These are phyloP conservation scores for Takifugu ocellatus DNA, from an alignment of 2,797 vertebrate genomes.

Conservation along the genomic window DNA sequence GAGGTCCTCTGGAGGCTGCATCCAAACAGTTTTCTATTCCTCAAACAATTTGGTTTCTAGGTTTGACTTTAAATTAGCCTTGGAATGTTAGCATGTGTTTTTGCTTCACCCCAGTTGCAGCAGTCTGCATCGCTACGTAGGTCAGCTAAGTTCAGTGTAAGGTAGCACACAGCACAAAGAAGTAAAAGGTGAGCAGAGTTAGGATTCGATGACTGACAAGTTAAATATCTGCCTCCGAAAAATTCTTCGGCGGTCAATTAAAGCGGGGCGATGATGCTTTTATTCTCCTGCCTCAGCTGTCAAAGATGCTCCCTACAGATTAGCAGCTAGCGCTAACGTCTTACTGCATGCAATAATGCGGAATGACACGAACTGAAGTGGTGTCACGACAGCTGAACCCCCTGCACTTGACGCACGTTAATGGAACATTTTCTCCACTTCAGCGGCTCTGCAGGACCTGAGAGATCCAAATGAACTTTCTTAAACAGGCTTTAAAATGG, in stretches of 20 bases:
- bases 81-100: neutral
- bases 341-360: constrained; percentile 4
- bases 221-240: constrained; percentile 6
- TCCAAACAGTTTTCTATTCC: too few species aligned
- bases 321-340: constrained; percentile 7
- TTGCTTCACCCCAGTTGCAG: neutral
- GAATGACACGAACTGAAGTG: neutral
- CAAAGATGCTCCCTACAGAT: constrained; percentile 13
- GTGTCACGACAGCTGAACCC: too few species aligned
- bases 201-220: neutral
- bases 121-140: too few species aligned
- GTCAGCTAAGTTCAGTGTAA: too few species aligned
- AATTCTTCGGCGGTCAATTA: constrained; percentile 21
- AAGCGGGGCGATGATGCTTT: constrained; percentile 7
- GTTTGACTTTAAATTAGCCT: neutral
- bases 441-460: too few species aligned
- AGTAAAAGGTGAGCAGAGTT: too few species aligned
- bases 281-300: constrained; percentile 12
- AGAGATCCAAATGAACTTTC: too few species aligned
- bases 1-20: too few species aligned
- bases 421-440: too few species aligned
- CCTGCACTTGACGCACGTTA: too few species aligned
- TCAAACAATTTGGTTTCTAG: neutral
- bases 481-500: too few species aligned
- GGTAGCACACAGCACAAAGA: too few species aligned